phyloP scores from a whole-genome alignment of 2,797 vertebrate genomes.

The Onychomys torridus region DNA sequence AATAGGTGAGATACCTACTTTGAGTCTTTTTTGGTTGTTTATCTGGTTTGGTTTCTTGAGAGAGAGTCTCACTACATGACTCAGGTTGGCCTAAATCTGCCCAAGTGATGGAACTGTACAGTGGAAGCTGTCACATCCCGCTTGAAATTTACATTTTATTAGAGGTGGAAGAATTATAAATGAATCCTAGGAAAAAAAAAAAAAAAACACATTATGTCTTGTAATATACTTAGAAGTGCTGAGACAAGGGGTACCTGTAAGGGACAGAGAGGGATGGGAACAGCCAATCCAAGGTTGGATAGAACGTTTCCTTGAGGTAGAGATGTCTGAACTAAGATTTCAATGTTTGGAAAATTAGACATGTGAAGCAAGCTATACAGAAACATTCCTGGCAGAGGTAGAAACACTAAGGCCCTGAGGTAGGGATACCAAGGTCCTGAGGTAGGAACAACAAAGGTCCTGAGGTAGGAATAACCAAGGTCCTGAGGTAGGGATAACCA shows the following conservation, averaged over 20 bases:
- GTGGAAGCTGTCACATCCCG: too few species aligned
- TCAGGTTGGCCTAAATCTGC: background rate
- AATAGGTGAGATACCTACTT: background rate
- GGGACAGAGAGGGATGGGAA: fast-evolving
- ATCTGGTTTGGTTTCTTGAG: background rate
- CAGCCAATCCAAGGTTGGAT: background rate
- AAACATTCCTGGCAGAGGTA: background rate
- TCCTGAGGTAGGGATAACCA: too few species aligned
- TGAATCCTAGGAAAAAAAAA: background rate
- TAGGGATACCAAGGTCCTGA: too few species aligned
- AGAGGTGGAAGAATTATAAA: background rate
- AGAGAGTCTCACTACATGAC: background rate
- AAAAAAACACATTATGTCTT: background rate
- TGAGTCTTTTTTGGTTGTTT: background rate
- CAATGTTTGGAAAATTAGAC: background rate
- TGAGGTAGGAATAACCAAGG: too few species aligned
- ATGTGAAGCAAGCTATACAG: too few species aligned
- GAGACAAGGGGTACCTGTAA: background rate
- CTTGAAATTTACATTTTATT: background rate
- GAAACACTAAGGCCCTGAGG: background rate
- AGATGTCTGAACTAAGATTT: background rate
- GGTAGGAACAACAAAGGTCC: too few species aligned
- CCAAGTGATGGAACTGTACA: background rate
- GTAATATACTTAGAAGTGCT: background rate
- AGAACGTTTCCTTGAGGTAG: background rate